These are phyloP conservation scores for Sinocyclocheilus anophthalmus DNA, from an alignment of 2,113 vertebrate genomes.

Conservation along the genomic window DNA sequence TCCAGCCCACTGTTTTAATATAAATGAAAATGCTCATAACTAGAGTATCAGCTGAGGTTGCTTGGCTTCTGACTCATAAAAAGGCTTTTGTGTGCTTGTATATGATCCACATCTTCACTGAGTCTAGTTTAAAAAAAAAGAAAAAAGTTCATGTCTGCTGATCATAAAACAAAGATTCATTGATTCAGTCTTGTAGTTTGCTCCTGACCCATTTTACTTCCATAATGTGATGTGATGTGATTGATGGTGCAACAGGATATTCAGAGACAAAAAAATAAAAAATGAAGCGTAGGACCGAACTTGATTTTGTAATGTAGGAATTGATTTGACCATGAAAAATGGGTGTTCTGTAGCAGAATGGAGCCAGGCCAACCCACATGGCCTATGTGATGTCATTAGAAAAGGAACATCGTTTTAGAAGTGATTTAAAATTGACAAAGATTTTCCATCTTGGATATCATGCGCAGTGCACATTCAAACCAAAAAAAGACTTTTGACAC, in stretches of 20 bases:
- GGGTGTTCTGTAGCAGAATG: background rate
- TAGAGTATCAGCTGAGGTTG: conserved; percentile 5
- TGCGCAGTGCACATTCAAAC: background rate
- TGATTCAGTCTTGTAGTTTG: conserved; percentile 1
- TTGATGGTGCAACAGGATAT: background rate
- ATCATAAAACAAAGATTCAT: conserved; percentile 26
- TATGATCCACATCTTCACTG: background rate
- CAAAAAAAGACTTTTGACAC: background rate
- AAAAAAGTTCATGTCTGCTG: background rate
- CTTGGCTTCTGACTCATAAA: conserved; percentile 16
- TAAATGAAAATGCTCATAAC: background rate
- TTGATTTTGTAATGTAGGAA: background rate
- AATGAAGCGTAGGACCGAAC: background rate
- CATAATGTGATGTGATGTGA: background rate
- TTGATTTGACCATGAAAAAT: background rate
- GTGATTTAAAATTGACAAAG: background rate
- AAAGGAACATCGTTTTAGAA: background rate
- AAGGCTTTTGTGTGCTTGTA: conserved; percentile 9
- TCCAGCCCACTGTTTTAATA: background rate
- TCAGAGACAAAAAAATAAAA: background rate
- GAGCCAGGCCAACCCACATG: background rate
- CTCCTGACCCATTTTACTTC: background rate
- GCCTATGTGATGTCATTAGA: background rate
- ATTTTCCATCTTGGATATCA: background rate
- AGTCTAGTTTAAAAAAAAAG: background rate